A percentile compares a stretch with the other conserved stretches of the same genome.
Conservation (phyloP, 2,797 vertebrate species). For the Micrastur ruficollis region DNA sequence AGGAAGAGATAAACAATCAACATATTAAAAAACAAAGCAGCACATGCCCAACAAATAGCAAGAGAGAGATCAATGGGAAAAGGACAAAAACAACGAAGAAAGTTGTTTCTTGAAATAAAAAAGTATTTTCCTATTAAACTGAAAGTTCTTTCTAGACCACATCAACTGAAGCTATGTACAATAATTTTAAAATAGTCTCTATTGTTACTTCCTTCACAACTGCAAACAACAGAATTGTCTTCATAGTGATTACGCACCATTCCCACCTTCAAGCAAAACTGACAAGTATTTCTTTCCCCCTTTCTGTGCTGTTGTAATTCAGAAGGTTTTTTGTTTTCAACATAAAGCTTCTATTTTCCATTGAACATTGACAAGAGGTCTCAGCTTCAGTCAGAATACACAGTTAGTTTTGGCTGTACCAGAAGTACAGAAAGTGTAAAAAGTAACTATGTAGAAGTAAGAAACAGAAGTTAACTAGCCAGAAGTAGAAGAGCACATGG, state of each 20-base stretch:
- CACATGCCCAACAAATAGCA: not conserved
- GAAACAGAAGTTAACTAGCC: not conserved
- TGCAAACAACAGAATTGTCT: not conserved
- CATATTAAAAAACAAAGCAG: not conserved
- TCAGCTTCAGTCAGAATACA: not conserved
- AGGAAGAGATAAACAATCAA: not conserved
- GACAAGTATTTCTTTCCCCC: not conserved
- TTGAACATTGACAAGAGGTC: not conserved
- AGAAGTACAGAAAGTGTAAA: not conserved
- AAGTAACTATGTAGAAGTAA: not conserved
- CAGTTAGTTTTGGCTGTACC: not conserved
- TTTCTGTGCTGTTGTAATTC: not conserved
- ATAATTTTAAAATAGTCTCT: not conserved
- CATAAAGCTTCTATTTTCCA: not conserved
- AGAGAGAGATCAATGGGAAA: not conserved
- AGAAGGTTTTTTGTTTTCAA: not conserved
- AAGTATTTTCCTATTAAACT: not conserved
- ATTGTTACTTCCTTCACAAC: not conserved
- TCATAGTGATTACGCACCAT: not conserved
- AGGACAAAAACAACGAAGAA: not conserved
- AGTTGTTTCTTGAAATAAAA: not conserved
- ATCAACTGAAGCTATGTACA: not conserved
- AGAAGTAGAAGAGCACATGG: not conserved
- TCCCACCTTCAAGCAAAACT: not conserved
- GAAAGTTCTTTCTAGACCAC: not conserved